A percentile compares a stretch with the other conserved stretches of the same genome.
Evolutionary conservation across 2,113 vertebrate genomes (phyloP).

Genomic region (Bufo gargarizans): DNA sequence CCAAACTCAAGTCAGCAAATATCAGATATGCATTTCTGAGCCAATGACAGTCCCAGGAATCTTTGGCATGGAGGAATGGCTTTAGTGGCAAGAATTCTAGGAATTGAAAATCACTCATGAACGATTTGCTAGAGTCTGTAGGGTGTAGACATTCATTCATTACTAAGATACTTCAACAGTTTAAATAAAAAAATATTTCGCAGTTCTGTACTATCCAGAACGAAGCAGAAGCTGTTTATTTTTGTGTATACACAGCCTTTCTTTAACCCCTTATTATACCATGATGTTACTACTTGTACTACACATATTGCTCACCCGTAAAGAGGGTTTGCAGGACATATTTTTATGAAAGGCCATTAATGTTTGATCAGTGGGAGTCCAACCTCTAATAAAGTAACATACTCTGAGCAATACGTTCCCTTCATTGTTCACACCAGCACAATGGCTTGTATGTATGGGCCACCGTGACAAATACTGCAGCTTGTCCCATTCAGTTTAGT

Average conservation of each 20-base stretch:
- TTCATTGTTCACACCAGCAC: too few relatives aligned
- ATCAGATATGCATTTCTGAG: conserved; percentile 21
- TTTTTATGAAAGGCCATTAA: too few relatives aligned
- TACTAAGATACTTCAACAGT: conserved; percentile 33
- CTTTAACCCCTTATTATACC: too few relatives aligned
- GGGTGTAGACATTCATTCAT: conserved; percentile 50
- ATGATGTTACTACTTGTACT: too few relatives aligned
- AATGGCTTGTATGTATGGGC: too few relatives aligned
- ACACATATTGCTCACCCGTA: not conserved
- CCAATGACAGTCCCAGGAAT: conserved; percentile 28
- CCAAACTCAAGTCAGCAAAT: not conserved
- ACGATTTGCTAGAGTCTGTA: conserved; percentile 34
- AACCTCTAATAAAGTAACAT: too few relatives aligned
- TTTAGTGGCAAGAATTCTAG: conserved; percentile 38
- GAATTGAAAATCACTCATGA: conserved; percentile 48
- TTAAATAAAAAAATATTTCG: not conserved
- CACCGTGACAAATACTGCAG: too few relatives aligned
- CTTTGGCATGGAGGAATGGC: conserved; percentile 32
- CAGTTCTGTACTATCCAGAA: not conserved
- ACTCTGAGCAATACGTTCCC: too few relatives aligned
- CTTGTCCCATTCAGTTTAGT: too few relatives aligned
- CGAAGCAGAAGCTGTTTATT: not conserved
- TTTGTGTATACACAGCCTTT: not conserved
- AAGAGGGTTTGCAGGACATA: not conserved
- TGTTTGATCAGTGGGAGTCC: too few relatives aligned